Conservation (phyloP, 2,797 vertebrate species). For the Sebastolobus alascanus region DNA sequence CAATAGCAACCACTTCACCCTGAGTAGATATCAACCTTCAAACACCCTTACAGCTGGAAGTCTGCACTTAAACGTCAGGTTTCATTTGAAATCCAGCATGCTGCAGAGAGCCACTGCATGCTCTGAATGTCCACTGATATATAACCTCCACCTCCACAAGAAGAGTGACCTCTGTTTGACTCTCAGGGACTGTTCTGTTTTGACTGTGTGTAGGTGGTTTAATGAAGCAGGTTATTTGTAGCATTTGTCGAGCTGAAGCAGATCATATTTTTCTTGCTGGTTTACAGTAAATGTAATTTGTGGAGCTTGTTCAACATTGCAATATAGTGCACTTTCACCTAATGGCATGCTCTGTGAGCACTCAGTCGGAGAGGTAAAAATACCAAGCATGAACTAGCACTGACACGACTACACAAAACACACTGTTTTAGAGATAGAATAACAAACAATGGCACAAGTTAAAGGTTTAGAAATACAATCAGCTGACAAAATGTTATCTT, state of each 20-base stretch:
- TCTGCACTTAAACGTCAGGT: not conserved
- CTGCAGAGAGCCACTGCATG: not conserved
- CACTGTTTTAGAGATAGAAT: not conserved
- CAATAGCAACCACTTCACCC: not conserved
- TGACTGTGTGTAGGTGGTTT: not conserved
- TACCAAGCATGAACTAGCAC: not conserved
- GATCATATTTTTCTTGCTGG: not conserved
- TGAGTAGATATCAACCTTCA: not conserved
- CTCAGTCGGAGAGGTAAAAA: not conserved
- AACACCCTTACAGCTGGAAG: not conserved
- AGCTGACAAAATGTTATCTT: not conserved
- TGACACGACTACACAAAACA: not conserved
- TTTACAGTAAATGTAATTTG: constrained; percentile 16
- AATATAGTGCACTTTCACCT: not conserved
- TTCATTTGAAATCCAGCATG: not conserved
- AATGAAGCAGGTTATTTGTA: constrained; percentile 1
- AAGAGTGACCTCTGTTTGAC: not conserved
- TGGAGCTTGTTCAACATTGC: not conserved
- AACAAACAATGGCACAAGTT: not conserved
- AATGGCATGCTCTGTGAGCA: not conserved
- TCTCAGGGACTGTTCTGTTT: not conserved
- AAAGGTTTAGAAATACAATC: not conserved
- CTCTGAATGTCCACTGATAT: not conserved
- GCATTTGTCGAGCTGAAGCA: not conserved
- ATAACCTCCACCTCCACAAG: not conserved